Conservation (phyloP, 1,140 invertebrate species). For the Nixonia krombeini region DNA sequence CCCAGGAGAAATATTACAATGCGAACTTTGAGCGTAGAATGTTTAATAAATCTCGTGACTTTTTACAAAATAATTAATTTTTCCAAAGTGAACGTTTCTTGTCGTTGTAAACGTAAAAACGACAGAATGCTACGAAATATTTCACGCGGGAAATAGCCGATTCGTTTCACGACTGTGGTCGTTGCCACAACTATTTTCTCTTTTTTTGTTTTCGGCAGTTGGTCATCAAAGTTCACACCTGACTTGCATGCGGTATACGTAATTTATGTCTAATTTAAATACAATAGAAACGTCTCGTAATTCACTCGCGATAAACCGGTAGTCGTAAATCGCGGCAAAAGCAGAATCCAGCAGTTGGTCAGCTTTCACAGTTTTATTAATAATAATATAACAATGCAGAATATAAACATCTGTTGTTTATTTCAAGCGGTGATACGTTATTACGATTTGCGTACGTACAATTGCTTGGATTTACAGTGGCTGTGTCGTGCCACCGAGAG, state of each 20-base stretch:
- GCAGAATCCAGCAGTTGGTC: too few relatives aligned
- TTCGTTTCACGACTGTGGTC: too few relatives aligned
- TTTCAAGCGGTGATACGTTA: slow-evolving; percentile 16
- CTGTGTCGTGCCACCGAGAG: slow-evolving; percentile 24
- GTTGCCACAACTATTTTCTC: too few relatives aligned
- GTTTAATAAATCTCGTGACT: background rate
- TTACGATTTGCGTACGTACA: slow-evolving; percentile 20
- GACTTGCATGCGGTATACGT: background rate
- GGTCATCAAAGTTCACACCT: background rate
- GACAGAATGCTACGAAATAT: too few relatives aligned
- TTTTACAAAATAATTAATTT: background rate
- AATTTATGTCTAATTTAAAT: slow-evolving; percentile 25
- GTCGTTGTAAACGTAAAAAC: too few relatives aligned
- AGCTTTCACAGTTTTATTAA: too few relatives aligned
- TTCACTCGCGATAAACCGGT: slow-evolving; percentile 30
- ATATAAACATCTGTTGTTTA: too few relatives aligned
- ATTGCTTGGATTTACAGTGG: slow-evolving; percentile 32
- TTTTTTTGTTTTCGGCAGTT: background rate
- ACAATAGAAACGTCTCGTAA: slow-evolving; percentile 30
- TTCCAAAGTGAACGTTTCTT: background rate
- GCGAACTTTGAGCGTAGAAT: background rate
- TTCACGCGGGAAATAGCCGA: too few relatives aligned
- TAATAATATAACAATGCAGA: too few relatives aligned
- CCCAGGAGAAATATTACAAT: background rate
- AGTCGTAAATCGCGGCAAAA: slow-evolving; percentile 36